These are phyloP conservation scores for Nasonia giraulti DNA, from an alignment of 1,140 invertebrate genomes.

Conservation along the genomic window DNA sequence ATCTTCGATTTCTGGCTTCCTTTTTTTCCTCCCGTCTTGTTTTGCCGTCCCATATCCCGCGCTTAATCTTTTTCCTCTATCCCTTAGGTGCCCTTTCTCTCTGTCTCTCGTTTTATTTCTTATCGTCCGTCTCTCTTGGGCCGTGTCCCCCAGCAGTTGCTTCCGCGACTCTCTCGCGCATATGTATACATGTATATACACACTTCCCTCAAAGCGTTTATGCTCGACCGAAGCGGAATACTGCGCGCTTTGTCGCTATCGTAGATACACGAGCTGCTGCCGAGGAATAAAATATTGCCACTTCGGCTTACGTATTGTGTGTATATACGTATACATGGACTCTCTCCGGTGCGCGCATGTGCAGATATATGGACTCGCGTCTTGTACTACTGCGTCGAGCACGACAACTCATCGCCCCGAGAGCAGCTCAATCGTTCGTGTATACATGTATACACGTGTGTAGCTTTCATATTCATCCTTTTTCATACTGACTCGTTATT, in stretches of 20 bases:
- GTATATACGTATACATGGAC: not conserved
- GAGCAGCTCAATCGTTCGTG: too few relatives aligned
- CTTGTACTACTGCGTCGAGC: too few relatives aligned
- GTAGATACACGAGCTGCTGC: conserved; percentile 7
- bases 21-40: not conserved
- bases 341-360: not conserved
- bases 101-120: conserved; percentile 21
- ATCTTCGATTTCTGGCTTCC: conserved; percentile 7
- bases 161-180: not conserved
- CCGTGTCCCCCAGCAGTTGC: not conserved
- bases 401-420: too few relatives aligned
- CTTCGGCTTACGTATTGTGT: not conserved
- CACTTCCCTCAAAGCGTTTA: not conserved
- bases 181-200: not conserved
- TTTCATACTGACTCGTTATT: too few relatives aligned
- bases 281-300: conserved; percentile 24
- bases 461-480: too few relatives aligned
- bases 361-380: not conserved
- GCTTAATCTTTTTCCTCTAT: conserved; percentile 32
- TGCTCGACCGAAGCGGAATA: not conserved
- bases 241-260: not conserved
- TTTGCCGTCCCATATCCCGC: not conserved
- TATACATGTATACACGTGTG: too few relatives aligned
- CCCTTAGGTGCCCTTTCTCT: not conserved
- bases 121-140: not conserved